Evolutionary conservation across 2,113 vertebrate genomes (phyloP).

Genomic region (Rhadina sibilatrix): DNA sequence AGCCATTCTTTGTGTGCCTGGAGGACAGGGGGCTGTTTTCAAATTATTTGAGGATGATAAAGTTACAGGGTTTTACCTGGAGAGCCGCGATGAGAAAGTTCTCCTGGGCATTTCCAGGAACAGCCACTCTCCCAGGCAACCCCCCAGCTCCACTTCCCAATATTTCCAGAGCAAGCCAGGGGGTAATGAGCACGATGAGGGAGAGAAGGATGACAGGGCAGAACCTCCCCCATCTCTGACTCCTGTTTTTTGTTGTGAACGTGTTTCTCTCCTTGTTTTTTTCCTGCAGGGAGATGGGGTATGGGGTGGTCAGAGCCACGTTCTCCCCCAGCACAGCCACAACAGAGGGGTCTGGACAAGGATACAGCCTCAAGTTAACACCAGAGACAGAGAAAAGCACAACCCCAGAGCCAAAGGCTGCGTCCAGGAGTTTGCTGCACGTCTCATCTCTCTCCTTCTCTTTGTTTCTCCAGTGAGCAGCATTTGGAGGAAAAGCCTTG

Average conservation of each 20-base stretch:
- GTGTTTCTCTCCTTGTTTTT: neutral
- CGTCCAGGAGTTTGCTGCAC: neutral
- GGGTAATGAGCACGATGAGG: neutral
- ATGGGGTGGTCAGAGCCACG: rapidly evolving
- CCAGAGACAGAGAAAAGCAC: neutral
- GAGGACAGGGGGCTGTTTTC: conserved; percentile 32
- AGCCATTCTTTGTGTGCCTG: conserved; percentile 61
- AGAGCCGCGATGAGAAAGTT: neutral
- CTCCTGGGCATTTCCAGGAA: conserved; percentile 20
- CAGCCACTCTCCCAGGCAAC: neutral
- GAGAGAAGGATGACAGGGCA: neutral
- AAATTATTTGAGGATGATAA: conserved; percentile 38
- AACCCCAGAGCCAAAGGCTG: neutral
- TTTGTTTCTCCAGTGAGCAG: conserved; percentile 12
- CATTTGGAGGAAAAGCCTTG: neutral
- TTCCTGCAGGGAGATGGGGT: neutral
- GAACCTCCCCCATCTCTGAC: neutral
- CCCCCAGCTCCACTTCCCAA: neutral
- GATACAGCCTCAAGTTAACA: neutral
- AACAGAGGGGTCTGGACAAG: neutral
- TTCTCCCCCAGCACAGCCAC: neutral
- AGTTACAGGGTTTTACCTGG: conserved; percentile 59
- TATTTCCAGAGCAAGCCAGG: neutral
- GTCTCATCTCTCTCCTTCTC: neutral
- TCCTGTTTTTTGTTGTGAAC: neutral